Evolutionary conservation across 2,113 vertebrate genomes (phyloP).

Genomic region (Euleptes europaea): DNA sequence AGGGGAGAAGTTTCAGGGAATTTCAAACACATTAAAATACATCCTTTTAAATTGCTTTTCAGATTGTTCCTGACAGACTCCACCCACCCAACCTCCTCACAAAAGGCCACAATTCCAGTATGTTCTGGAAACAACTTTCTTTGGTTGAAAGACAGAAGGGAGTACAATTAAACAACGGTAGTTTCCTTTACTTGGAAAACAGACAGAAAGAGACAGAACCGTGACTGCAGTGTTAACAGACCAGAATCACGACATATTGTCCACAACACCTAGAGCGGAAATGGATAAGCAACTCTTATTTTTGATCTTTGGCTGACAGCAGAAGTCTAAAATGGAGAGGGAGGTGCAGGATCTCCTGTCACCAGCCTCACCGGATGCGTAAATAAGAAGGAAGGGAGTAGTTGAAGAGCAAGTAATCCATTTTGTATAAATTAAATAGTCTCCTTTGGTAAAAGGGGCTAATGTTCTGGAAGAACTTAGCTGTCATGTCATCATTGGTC

Average conservation of each 20-base stretch:
- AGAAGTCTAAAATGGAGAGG: background rate
- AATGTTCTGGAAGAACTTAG: slow-evolving; percentile 87
- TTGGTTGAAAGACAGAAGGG: slow-evolving; percentile 26
- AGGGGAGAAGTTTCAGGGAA: background rate
- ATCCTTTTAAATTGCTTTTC: slow-evolving; percentile 69
- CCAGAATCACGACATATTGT: background rate
- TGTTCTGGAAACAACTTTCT: background rate
- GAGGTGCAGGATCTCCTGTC: background rate
- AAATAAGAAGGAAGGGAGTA: slow-evolving; percentile 89
- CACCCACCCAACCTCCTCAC: slow-evolving; percentile 1
- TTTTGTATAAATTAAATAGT: slow-evolving; percentile 92
- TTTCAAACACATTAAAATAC: slow-evolving; percentile 38
- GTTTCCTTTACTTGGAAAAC: background rate
- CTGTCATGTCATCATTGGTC: slow-evolving; percentile 82
- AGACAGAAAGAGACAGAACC: background rate
- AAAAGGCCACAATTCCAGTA: background rate
- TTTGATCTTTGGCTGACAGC: background rate
- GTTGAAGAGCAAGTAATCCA: slow-evolving; percentile 97
- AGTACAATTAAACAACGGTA: slow-evolving; percentile 27
- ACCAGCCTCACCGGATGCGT: slow-evolving; percentile 72
- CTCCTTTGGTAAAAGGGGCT: slow-evolving; percentile 91
- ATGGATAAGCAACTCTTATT: background rate
- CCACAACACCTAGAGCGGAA: background rate
- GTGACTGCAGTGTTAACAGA: background rate
- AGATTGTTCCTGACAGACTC: slow-evolving; percentile 53